Conservation (phyloP, 1,140 invertebrate species). For the Heliconius himera region DNA sequence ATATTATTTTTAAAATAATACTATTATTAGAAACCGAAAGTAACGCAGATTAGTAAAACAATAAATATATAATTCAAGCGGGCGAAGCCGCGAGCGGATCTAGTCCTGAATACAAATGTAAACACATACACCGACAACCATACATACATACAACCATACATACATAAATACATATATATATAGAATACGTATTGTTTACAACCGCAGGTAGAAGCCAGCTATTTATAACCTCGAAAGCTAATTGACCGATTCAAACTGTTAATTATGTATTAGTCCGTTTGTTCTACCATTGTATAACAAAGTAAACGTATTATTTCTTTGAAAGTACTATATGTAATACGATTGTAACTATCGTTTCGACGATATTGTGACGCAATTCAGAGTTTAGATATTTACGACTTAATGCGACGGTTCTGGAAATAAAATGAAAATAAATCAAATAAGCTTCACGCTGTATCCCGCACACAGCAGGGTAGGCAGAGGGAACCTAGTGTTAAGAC, state of each 20-base stretch:
- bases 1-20: no score
- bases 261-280: slow-evolving; percentile 1
- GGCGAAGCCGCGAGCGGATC: no score
- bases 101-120: not conserved
- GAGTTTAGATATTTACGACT: not conserved
- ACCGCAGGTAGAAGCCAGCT: slow-evolving; percentile 4
- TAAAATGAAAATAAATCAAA: no score
- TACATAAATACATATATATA: not conserved
- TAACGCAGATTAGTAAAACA: no score
- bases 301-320: not conserved
- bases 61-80: no score
- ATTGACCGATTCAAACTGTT: not conserved
- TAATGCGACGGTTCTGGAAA: not conserved
- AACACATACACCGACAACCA: not conserved
- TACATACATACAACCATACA: not conserved
- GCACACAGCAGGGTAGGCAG: no score
- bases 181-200: slow-evolving; percentile 7
- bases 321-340: not conserved
- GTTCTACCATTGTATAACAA: slow-evolving; percentile 2
- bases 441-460: no score
- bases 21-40: no score
- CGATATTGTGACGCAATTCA: not conserved
- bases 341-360: not conserved
- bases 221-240: slow-evolving; percentile 3
- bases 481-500: no score